Percentiles rank a stretch among this genome's conserved stretches.
Conservation (phyloP, 2,797 vertebrate species). For the Brachyrhaphis roseni region DNA sequence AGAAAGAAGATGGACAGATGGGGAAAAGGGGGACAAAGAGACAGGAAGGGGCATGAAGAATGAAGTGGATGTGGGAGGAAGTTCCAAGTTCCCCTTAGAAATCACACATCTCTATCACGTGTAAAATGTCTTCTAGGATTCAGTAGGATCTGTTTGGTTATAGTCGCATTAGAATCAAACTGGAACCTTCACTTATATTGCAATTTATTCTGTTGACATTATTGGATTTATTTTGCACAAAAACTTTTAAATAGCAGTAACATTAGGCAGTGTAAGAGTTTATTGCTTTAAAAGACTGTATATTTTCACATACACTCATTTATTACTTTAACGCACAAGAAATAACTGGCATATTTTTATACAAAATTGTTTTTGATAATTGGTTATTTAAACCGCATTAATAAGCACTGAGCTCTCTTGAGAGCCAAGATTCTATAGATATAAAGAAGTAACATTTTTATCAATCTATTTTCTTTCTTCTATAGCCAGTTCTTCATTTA, state of each 20-base stretch:
- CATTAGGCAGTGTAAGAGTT: not conserved
- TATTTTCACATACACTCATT: not conserved
- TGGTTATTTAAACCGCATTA: not conserved
- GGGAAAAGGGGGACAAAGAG: not conserved
- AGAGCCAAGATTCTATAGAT: not conserved
- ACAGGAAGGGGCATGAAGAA: constrained; percentile 2
- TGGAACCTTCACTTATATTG: not conserved
- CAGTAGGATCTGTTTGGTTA: not conserved
- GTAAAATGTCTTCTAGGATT: constrained; percentile 27
- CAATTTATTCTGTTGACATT: not conserved
- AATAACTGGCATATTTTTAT: not conserved
- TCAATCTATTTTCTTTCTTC: not conserved
- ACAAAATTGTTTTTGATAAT: not conserved
- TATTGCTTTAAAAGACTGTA: not conserved
- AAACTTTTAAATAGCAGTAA: not conserved
- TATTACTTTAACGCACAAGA: not conserved
- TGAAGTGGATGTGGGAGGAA: not conserved
- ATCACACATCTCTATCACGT: constrained; percentile 9
- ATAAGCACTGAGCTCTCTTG: not conserved
- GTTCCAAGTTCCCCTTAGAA: constrained; percentile 3
- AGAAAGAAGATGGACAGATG: constrained; percentile 38
- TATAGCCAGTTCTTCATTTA: not conserved
- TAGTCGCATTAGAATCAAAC: not conserved
- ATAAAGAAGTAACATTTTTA: not conserved
- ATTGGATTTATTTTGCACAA: not conserved